Evolutionary conservation across 2,113 vertebrate genomes (phyloP), one percentile per base, ranked within the genome.

Genomic region (Papio anubis): DNA sequence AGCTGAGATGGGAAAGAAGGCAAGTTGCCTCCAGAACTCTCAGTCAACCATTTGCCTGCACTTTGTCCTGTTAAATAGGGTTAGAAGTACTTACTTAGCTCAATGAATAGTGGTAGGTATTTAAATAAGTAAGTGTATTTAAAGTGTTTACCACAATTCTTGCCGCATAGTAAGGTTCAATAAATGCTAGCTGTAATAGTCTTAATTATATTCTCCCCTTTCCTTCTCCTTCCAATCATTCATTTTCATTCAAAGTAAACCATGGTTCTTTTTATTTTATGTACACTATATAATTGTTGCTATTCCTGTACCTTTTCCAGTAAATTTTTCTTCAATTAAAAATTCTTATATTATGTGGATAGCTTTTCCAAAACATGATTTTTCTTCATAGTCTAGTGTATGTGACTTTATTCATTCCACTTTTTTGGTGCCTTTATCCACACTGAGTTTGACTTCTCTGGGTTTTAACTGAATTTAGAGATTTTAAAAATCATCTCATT

Each of bases 381-480:
- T 70, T 76, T 66, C 25, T 73, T 93, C n/a, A 61, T 5, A 43
- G 17, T 43, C 25, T 18, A 72, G 38, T 20, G 9, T 57, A 38
- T 66, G 13, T 32, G 27, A 59, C 10, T 20, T 93, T 85, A 18
- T 83, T 79, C 66, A 79, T 73, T 84, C 27, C 4, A n/a, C 1
- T 61, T 76, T 80, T 43, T 48, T 76, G 25, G 23, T 72, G 8
- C 1, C 40, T 94, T 93, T 14, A 66, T 88, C 35, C 16, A 14
- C 6, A 68, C 55, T 20, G 8, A 27, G 52, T 93, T 79, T n/a
- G 48, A 73, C 90, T 80, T 14, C 48, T 64, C 4, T 16, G 30
- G 25, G 12, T 79, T 87, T 90, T 68, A 94, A 90, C 82, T 94
- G 20, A 92, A 66, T 7, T 55, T 91, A 40, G 9, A 76, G 21